Evolutionary conservation across 2,888 invertebrate genomes (phyloP).

Genomic region (Coecobrya sp.): DNA sequence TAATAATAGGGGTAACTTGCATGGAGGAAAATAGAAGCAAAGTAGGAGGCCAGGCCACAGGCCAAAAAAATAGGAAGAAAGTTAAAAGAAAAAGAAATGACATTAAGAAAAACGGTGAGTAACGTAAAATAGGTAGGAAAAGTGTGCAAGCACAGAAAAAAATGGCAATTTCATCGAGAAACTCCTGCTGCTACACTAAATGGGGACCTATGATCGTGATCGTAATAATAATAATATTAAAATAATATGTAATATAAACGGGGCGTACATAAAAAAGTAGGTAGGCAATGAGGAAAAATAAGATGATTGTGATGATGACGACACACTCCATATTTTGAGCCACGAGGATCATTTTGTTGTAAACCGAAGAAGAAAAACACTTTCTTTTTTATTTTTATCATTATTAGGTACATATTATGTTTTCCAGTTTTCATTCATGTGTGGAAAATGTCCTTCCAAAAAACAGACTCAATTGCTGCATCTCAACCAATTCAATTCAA

Average conservation of each 20-base stretch:
- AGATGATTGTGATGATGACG: background rate
- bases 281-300: background rate
- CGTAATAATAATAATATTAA: background rate
- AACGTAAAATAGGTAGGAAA: background rate
- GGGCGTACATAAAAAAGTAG: background rate
- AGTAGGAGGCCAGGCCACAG: constrained; percentile 36
- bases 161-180: background rate
- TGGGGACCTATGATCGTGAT: background rate
- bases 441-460: background rate
- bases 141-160: background rate
- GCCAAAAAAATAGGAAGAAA: background rate
- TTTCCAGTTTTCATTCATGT: background rate
- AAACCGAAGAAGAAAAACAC: background rate
- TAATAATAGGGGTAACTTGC: constrained; percentile 52
- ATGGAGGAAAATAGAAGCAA: background rate
- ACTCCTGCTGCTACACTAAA: background rate
- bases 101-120: constrained; percentile 27
- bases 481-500: constrained; percentile 23
- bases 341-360: background rate
- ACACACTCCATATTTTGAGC: background rate
- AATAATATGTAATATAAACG: background rate
- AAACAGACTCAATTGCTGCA: background rate
- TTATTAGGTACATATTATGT: background rate
- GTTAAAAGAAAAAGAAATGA: background rate
- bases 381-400: background rate